These are phyloP conservation scores for Ooceraea biroi DNA, from an alignment of 1,140 invertebrate genomes.

Conservation along the genomic window DNA sequence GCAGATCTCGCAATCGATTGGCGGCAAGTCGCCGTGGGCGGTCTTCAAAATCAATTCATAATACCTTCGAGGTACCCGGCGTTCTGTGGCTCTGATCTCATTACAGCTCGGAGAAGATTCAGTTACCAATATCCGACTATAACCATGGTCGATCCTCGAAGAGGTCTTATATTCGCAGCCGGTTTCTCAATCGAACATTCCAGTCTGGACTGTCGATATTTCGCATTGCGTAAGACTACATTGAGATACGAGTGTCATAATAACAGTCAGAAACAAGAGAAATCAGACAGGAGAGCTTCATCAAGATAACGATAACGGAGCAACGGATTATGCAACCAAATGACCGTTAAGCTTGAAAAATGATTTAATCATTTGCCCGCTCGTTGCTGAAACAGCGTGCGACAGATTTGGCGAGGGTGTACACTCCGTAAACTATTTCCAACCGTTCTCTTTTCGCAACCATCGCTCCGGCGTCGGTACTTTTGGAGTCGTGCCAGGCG, in stretches of 20 bases:
- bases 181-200: constrained; percentile 50
- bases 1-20: constrained; percentile 57
- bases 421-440: not conserved
- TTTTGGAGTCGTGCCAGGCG: constrained; percentile 23
- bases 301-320: constrained; percentile 33
- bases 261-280: constrained; percentile 11
- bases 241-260: constrained; percentile 21
- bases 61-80: constrained; percentile 45
- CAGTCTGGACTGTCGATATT: constrained; percentile 33
- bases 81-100: constrained; percentile 53
- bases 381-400: not conserved
- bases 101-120: constrained; percentile 52
- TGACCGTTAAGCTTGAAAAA: constrained; percentile 10
- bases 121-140: constrained; percentile 57
- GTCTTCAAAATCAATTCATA: constrained; percentile 61
- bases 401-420: not conserved
- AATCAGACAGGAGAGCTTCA: constrained; percentile 5
- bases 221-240: constrained; percentile 42
- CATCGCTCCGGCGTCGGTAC: not conserved
- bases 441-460: not conserved
- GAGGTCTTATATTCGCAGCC: constrained; percentile 50
- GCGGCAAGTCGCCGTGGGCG: constrained; percentile 55
- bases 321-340: constrained; percentile 38
- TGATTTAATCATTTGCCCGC: not conserved
- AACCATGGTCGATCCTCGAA: constrained; percentile 12